phyloP scores from a whole-genome alignment of 2,888 invertebrate species.

The Megaustenia siamemsis region DNA sequence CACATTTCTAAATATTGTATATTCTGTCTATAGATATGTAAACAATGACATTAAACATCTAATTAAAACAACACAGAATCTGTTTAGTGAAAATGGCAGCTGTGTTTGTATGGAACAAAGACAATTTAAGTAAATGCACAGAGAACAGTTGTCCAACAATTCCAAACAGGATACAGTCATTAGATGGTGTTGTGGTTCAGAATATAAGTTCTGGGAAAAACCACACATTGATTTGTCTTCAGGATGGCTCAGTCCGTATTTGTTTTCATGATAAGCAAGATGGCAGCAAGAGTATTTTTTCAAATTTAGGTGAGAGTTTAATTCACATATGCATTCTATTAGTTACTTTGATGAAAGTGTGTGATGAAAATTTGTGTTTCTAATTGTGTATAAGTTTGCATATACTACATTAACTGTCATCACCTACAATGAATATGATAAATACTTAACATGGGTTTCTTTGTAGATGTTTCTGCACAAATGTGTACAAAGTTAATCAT shows the following conservation, averaged over 20 bases:
- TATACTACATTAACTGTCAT: too few species aligned
- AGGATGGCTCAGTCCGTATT: conserved; percentile 89
- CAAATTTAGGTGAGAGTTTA: conserved; percentile 73
- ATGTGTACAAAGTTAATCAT: too few species aligned
- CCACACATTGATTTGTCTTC: conserved; percentile 90
- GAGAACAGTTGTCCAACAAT: conserved; percentile 88
- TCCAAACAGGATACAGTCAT: conserved; percentile 80
- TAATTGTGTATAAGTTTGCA: too few species aligned
- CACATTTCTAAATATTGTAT: too few species aligned
- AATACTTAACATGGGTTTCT: too few species aligned
- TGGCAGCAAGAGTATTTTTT: conserved; percentile 84
- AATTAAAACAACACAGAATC: too few species aligned
- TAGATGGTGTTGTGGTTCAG: conserved; percentile 59
- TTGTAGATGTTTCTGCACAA: too few species aligned
- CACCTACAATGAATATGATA: too few species aligned
- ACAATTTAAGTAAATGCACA: conserved; percentile 87
- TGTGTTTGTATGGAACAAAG: conserved; percentile 86
- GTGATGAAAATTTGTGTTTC: too few species aligned
- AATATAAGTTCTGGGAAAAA: conserved; percentile 88
- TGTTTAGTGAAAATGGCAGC: conserved; percentile 56
- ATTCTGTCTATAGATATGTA: too few species aligned
- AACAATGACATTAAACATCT: too few species aligned
- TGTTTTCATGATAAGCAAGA: conserved; percentile 96
- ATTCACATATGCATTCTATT: neutral
- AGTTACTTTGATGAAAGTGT: neutral